A percentile compares a stretch with the other conserved stretches of the same genome.
Evolutionary conservation across 1,140 invertebrate species (phyloP).

Genomic region (Gryllus bimaculatus): DNA sequence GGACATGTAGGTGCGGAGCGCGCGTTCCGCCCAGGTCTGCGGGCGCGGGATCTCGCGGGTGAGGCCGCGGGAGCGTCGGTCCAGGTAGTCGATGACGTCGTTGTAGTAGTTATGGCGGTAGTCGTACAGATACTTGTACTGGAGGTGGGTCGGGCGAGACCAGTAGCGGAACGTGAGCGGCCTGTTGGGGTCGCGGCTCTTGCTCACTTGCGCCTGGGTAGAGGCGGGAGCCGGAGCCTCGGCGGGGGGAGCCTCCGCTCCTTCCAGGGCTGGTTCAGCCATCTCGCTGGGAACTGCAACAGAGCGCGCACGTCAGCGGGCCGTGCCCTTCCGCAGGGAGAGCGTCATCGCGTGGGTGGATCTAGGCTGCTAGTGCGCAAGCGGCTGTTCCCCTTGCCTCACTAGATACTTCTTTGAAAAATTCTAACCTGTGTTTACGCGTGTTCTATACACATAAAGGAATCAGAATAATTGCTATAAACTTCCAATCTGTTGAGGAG

Average conservation of each 20-base stretch:
- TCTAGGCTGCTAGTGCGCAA: too few relatives aligned
- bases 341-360: too few relatives aligned
- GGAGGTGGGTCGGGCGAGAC: conserved; percentile 47
- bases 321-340: too few relatives aligned
- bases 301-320: not conserved
- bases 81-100: conserved; percentile 70
- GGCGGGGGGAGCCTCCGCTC: conserved; percentile 20
- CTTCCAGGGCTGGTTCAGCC: not conserved
- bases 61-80: conserved; percentile 59
- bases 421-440: too few relatives aligned
- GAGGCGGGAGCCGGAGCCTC: conserved; percentile 22
- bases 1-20: conserved; percentile 55
- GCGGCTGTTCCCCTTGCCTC: too few relatives aligned
- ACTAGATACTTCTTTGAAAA: too few relatives aligned
- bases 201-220: conserved; percentile 31
- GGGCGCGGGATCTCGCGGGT: conserved; percentile 57
- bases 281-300: not conserved
- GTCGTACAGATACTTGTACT: conserved; percentile 72
- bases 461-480: too few relatives aligned
- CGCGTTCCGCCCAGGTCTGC: conserved; percentile 72
- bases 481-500: too few relatives aligned
- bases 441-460: too few relatives aligned
- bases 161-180: conserved; percentile 31
- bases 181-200: conserved; percentile 42
- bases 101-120: conserved; percentile 74